phyloP scores from a whole-genome alignment of 2,888 invertebrate genomes.

The Cephus spinipes region DNA sequence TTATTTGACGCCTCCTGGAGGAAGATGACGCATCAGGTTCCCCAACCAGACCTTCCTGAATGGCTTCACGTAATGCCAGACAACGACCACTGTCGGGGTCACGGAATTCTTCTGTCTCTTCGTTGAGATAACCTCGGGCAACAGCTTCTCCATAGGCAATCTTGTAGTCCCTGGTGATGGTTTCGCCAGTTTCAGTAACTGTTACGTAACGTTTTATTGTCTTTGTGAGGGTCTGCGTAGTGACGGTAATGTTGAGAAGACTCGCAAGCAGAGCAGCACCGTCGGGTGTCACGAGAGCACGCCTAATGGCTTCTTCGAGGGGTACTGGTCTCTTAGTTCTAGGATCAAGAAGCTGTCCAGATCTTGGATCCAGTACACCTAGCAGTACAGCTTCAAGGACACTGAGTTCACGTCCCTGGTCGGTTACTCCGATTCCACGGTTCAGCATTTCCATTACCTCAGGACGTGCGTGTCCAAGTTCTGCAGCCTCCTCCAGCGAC shows the following conservation, averaged over 20 bases:
- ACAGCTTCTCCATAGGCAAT: slow-evolving; percentile 85
- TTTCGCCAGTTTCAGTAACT: slow-evolving; percentile 75
- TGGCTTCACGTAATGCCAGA: slow-evolving; percentile 82
- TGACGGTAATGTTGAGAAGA: slow-evolving; percentile 87
- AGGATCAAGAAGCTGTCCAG: slow-evolving; percentile 86
- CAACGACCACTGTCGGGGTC: slow-evolving; percentile 81
- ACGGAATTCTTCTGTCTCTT: slow-evolving; percentile 79
- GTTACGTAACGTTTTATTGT: slow-evolving; percentile 86
- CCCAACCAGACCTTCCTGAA: slow-evolving; percentile 76
- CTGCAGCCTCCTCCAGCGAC: slow-evolving; percentile 83
- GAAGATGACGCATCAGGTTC: slow-evolving; percentile 53
- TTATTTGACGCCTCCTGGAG: slow-evolving; percentile 42
- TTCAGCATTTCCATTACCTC: slow-evolving; percentile 89
- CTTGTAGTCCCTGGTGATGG: slow-evolving; percentile 68
- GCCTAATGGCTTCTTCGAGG: slow-evolving; percentile 87
- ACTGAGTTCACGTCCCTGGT: slow-evolving; percentile 80
- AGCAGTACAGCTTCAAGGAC: slow-evolving; percentile 91
- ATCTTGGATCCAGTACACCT: slow-evolving; percentile 88
- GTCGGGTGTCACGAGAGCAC: slow-evolving; percentile 86
- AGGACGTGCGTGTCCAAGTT: slow-evolving; percentile 82
- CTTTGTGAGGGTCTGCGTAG: slow-evolving; percentile 88
- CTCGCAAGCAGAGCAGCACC: slow-evolving; percentile 89
- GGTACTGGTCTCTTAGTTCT: slow-evolving; percentile 79
- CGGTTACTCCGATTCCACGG: slow-evolving; percentile 84
- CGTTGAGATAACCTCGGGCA: slow-evolving; percentile 82